Evolutionary conservation across 2,888 invertebrate species (phyloP), one percentile per base, ranked within the genome.

Genomic region (Tipula helvola): DNA sequence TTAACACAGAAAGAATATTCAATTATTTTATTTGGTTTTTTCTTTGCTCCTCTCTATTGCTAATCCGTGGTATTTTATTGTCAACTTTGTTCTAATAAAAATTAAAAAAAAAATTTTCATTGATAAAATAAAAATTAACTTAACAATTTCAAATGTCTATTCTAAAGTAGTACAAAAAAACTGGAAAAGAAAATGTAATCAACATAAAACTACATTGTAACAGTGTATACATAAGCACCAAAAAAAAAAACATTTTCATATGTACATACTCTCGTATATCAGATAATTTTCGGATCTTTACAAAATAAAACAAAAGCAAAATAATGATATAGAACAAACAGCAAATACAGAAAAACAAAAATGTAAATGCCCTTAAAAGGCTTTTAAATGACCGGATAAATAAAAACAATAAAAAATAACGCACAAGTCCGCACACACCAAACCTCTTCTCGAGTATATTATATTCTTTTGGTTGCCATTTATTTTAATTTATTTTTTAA

Each of bases 1-100:
- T 71, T 71, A 71, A 71, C 28, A 71, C 71, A 71, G 71, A 28
- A 71, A 71, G 71, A 71, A 71, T 28, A 71, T 71, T 71, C 71
- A 71, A 71, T 71, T 71, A 12, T 71, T 57, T 52, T 52, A 52
- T 52, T 52, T 52, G 16, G 0, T 28, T 16, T 52, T 28, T 71
- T 28, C 71, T 71, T 71, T 71, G 71, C 28, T 71, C 71, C 39
- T 39, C 39, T 71, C 18, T 18, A 71, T 28, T 71, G 71, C 71
- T 71, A 71, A 71, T 71, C 71, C 71, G 71, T 71, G 71, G 71
- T 71, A 71, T 71, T 71, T 71, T 71, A 71, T 71, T 71, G 71
- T 28, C 71, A 71, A 71, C 28, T 71, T 71, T 28, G 1, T 71
- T 28, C 28, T 71, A 71, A 71, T 71, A 71, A 71, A 52, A 71